Evolutionary conservation across 2,113 vertebrate genomes (phyloP).

Genomic region (Elephas maximus): DNA sequence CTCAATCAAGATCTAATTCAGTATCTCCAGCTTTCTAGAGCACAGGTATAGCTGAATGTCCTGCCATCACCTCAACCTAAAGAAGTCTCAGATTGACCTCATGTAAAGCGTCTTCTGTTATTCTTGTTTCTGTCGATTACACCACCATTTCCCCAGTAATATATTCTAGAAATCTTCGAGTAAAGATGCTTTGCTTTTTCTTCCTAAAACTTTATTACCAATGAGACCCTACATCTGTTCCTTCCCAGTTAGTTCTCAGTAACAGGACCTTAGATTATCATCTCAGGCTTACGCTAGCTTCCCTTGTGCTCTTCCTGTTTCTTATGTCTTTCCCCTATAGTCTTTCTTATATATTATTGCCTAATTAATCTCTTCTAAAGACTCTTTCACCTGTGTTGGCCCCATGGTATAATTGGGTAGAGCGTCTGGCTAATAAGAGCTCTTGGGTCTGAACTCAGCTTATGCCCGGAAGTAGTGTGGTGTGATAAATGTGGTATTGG

Average conservation of each 20-base stretch:
- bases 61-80: neutral
- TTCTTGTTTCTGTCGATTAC: neutral
- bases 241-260: neutral
- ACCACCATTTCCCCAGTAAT: neutral
- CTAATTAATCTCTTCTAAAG: neutral
- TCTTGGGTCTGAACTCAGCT: neutral
- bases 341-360: neutral
- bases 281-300: neutral
- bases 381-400: neutral
- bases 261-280: neutral
- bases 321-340: neutral
- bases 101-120: neutral
- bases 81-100: neutral
- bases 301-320: neutral
- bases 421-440: neutral
- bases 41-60: neutral
- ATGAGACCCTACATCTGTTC: neutral
- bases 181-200: slow-evolving; percentile 20
- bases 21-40: neutral
- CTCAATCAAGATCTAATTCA: slow-evolving; percentile 19
- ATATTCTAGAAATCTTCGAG: slow-evolving; percentile 1
- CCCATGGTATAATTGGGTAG: neutral
- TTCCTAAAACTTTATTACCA: neutral
- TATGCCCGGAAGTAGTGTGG: neutral
- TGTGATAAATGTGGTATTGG: neutral